Conservation (phyloP, 2,888 invertebrate genomes). For the Cremastinae sp. region DNA sequence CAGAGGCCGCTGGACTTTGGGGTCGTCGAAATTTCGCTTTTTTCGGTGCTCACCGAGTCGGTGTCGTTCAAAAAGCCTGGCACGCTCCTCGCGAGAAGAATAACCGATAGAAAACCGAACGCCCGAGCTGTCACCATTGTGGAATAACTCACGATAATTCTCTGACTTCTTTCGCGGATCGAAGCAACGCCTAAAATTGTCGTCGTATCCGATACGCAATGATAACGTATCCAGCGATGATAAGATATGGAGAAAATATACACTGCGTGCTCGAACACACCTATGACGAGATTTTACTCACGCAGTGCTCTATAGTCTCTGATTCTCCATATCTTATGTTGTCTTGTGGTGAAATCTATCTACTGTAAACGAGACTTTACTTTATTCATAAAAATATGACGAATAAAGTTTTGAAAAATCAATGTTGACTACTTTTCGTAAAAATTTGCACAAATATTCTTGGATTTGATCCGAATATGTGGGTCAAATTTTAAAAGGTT, state of each 20-base stretch:
- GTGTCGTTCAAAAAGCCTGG: not conserved
- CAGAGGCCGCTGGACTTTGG: conserved; percentile 39
- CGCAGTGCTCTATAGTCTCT: conserved; percentile 25
- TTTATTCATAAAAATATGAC: too few relatives aligned
- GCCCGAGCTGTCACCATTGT: conserved; percentile 42
- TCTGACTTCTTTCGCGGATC: conserved; percentile 26
- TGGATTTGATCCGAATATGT: too few relatives aligned
- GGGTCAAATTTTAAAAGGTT: too few relatives aligned
- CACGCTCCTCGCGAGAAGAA: conserved; percentile 33
- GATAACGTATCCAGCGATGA: conserved; percentile 61
- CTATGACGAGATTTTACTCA: conserved; percentile 61
- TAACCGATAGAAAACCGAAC: conserved; percentile 42
- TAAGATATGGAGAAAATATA: conserved; percentile 57
- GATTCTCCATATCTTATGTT: too few relatives aligned
- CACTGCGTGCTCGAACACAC: conserved; percentile 6
- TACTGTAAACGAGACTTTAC: too few relatives aligned
- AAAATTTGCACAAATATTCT: too few relatives aligned
- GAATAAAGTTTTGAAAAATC: too few relatives aligned
- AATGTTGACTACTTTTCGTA: too few relatives aligned
- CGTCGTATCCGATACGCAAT: conserved; percentile 56
- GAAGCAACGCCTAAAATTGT: conserved; percentile 33
- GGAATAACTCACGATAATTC: conserved; percentile 28
- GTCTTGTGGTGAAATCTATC: too few relatives aligned
- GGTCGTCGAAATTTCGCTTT: conserved; percentile 3
- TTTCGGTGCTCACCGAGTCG: not conserved